A percentile compares a stretch with the other conserved stretches of the same genome.
phyloP scores from a whole-genome alignment of 2,888 invertebrate species.

The Volucella bombylans region DNA sequence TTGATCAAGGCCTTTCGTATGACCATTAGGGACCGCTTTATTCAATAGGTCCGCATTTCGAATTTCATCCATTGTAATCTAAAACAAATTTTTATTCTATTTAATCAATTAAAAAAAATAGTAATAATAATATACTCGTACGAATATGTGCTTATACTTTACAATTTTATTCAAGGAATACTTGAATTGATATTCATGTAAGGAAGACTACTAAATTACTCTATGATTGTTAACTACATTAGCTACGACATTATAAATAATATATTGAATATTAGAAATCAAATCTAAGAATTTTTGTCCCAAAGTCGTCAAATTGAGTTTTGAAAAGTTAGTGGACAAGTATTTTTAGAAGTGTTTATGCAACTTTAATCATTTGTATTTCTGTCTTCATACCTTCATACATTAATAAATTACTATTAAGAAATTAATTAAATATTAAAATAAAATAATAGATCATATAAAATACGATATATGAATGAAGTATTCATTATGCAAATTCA shows the following conservation, averaged over 20 bases:
- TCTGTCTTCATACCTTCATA: not conserved
- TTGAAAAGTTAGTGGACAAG: not conserved
- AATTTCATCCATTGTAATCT: slow-evolving; percentile 92
- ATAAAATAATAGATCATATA: no score
- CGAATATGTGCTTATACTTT: not conserved
- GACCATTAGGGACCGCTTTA: slow-evolving; percentile 78
- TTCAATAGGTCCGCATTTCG: slow-evolving; percentile 85
- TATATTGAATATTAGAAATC: no score
- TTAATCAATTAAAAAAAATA: not conserved
- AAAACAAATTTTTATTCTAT: slow-evolving; percentile 8
- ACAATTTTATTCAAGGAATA: not conserved
- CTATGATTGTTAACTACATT: no score
- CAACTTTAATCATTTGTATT: not conserved
- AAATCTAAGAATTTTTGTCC: no score
- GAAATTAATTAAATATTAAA: no score
- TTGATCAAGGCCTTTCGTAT: slow-evolving; percentile 78
- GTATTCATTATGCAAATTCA: no score
- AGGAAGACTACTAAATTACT: no score
- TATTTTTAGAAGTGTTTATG: not conserved
- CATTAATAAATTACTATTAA: no score
- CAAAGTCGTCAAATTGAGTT: not conserved
- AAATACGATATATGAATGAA: no score
- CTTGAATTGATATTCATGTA: no score
- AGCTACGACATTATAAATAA: no score
- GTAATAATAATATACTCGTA: not conserved